A percentile compares a stretch with the other conserved stretches of the same genome.
Evolutionary conservation across 2,888 invertebrate genomes (phyloP).

Genomic region (Oxystoma pomonae): DNA sequence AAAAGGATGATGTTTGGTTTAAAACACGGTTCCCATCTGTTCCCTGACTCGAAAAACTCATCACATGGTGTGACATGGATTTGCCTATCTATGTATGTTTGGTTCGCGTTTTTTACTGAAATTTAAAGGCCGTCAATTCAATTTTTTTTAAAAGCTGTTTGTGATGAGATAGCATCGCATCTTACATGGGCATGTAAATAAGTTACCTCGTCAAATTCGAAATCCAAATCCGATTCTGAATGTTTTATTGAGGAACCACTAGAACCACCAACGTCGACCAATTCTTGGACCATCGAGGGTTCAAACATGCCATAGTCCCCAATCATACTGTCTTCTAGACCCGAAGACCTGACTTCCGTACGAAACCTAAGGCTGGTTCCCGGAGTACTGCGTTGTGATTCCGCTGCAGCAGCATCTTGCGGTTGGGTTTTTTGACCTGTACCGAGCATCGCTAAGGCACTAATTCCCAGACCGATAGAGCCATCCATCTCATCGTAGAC

Average conservation of each 20-base stretch:
- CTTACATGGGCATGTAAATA: no score
- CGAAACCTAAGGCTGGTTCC: neutral
- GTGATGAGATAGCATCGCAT: no score
- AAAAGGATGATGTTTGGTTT: no score
- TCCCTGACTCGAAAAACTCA: no score
- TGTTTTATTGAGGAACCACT: neutral
- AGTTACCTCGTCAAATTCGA: neutral
- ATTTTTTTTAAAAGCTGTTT: no score
- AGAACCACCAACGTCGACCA: neutral
- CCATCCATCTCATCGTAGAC: slow-evolving; percentile 21
- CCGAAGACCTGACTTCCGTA: neutral
- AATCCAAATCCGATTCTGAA: neutral
- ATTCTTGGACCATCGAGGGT: neutral
- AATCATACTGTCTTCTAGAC: neutral
- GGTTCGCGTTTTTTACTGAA: no score
- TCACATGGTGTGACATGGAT: no score
- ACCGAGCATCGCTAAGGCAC: no score
- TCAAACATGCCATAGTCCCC: neutral
- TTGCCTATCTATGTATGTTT: no score
- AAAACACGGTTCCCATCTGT: no score
- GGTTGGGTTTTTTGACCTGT: neutral
- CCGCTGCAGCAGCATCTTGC: neutral
- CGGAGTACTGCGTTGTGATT: neutral
- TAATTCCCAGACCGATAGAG: neutral
- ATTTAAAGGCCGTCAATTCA: no score